Percentiles rank a stretch among this genome's conserved stretches.
phyloP scores from a whole-genome alignment of 2,113 vertebrate species.

The Megaceryle torquata region DNA sequence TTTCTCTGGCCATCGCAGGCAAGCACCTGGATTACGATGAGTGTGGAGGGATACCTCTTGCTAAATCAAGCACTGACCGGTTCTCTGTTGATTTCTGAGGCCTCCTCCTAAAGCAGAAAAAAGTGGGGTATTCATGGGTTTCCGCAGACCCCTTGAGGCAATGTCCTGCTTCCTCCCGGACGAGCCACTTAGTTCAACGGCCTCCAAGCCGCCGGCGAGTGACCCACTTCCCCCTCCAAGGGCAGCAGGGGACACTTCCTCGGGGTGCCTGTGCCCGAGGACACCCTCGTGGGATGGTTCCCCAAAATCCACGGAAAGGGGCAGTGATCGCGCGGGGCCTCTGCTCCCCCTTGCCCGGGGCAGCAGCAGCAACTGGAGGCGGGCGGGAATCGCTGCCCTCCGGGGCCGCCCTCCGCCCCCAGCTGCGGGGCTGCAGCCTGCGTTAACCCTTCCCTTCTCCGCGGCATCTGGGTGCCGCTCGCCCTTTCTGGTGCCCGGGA shows the following conservation, averaged over 20 bases:
- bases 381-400: not conserved
- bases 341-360: not conserved
- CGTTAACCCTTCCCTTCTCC: not conserved
- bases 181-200: not conserved
- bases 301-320: not conserved
- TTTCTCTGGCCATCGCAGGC: not conserved
- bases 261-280: not conserved
- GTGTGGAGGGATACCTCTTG: accelerated
- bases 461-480: not conserved
- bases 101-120: not conserved
- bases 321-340: accelerated
- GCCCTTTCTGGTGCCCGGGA: not conserved
- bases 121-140: not conserved
- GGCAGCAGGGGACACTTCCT: not conserved
- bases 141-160: not conserved
- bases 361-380: not conserved
- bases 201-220: accelerated
- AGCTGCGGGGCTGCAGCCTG: not conserved
- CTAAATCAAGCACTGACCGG: not conserved
- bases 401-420: not conserved
- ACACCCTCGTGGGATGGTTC: not conserved
- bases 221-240: not conserved
- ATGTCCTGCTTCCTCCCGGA: not conserved
- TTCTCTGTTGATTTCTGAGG: not conserved
- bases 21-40: not conserved